These are phyloP conservation scores for Diadophis punctatus DNA, from an alignment of 2,113 vertebrate genomes.

Conservation along the genomic window DNA sequence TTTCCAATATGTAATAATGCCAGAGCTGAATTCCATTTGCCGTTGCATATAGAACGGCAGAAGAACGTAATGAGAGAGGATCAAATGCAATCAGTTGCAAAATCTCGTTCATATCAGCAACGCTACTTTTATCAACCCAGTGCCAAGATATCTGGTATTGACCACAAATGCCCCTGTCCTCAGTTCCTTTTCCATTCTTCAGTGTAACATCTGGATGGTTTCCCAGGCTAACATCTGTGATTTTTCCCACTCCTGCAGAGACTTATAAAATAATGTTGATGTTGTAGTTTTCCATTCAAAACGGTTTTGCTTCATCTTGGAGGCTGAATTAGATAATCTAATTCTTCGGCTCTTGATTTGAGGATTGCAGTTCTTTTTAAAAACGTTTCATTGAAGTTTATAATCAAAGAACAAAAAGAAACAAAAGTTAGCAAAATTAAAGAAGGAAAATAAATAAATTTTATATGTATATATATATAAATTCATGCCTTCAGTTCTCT, in stretches of 20 bases:
- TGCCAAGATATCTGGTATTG: neutral
- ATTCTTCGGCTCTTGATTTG: neutral
- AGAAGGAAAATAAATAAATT: too few relatives aligned
- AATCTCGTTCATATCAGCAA: neutral
- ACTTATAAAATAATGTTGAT: neutral
- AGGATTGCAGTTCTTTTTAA: neutral
- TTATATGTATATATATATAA: too few relatives aligned
- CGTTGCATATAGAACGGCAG: too few relatives aligned
- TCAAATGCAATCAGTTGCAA: neutral
- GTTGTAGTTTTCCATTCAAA: neutral
- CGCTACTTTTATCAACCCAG: neutral
- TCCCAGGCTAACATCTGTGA: conserved; percentile 54
- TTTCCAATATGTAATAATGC: neutral
- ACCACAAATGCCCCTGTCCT: fast-evolving
- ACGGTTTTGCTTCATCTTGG: neutral
- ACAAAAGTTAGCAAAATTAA: too few relatives aligned
- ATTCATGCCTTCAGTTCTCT: too few relatives aligned
- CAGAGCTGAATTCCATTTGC: neutral
- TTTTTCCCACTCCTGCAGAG: conserved; percentile 19
- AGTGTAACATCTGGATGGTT: conserved; percentile 29
- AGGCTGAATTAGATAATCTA: neutral
- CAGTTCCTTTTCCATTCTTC: neutral
- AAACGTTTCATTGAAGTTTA: too few relatives aligned
- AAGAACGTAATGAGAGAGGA: too few relatives aligned
- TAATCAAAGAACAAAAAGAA: too few relatives aligned